Conservation (phyloP, 2,797 vertebrate species). For the Eleutherodactylus coqui region DNA sequence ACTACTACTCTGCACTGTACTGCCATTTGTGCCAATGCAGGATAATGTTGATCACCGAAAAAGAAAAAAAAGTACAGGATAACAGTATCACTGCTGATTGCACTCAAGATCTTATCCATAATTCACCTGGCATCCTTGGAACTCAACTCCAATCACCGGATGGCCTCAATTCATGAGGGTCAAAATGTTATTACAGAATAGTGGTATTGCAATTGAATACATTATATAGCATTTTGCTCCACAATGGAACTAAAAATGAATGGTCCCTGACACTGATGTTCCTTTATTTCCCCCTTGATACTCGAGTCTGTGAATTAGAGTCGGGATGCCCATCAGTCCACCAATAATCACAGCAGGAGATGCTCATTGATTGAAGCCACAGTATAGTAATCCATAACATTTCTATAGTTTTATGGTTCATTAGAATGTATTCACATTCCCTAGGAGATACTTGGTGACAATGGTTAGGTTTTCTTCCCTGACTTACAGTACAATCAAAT, state of each 20-base stretch:
- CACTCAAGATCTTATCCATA: slow-evolving; percentile 34
- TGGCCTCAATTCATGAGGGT: slow-evolving; percentile 38
- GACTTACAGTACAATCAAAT: slow-evolving; percentile 27
- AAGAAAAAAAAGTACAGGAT: slow-evolving; percentile 1
- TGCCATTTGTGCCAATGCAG: background rate
- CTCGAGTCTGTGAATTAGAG: slow-evolving; percentile 39
- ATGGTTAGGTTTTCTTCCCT: background rate
- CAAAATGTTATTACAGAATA: slow-evolving; percentile 41
- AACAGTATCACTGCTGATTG: slow-evolving; percentile 49
- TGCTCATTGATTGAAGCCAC: slow-evolving; percentile 41
- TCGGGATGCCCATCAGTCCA: slow-evolving; percentile 17
- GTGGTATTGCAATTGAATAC: slow-evolving; percentile 43
- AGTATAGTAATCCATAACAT: slow-evolving; percentile 29
- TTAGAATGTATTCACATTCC: slow-evolving; percentile 37
- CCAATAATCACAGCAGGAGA: slow-evolving; percentile 51
- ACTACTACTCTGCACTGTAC: background rate
- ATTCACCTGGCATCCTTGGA: slow-evolving; percentile 48
- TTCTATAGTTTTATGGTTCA: slow-evolving; percentile 6
- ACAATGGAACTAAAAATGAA: slow-evolving; percentile 36
- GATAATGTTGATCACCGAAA: background rate
- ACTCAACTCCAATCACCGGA: slow-evolving; percentile 51
- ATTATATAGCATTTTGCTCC: slow-evolving; percentile 30
- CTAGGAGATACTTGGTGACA: slow-evolving; percentile 25
- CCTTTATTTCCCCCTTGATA: slow-evolving; percentile 32
- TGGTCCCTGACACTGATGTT: slow-evolving; percentile 48